A percentile compares a stretch with the other conserved stretches of the same genome.
Conservation (phyloP, 1,140 invertebrate species). For the Sitodiplosis mosellana region DNA sequence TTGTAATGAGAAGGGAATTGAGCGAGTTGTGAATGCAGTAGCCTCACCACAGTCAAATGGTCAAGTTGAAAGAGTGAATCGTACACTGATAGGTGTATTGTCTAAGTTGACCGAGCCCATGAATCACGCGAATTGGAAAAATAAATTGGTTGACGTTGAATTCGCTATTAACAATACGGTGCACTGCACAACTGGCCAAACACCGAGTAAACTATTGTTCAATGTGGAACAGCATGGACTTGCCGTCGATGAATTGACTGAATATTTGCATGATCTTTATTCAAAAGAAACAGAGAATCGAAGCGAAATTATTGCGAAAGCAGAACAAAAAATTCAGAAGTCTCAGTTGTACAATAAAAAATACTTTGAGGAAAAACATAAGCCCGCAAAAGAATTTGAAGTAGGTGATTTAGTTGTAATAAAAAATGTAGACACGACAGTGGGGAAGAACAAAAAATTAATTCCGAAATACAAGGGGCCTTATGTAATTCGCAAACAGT, state of each 20-base stretch:
- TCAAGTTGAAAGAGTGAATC: constrained; percentile 11
- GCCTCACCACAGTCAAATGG: constrained; percentile 9
- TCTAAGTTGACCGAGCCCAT: constrained; percentile 4
- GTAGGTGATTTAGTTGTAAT: constrained; percentile 10
- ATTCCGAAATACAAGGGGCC: constrained; percentile 11
- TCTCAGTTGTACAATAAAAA: constrained; percentile 5
- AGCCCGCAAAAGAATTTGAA: constrained; percentile 7
- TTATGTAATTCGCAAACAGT: constrained; percentile 9
- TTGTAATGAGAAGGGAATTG: constrained; percentile 5
- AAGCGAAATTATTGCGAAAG: not conserved
- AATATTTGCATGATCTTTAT: not conserved
- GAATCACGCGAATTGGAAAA: constrained; percentile 8
- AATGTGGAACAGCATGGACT: constrained; percentile 1
- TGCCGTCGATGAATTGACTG: constrained; percentile 3
- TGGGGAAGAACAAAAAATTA: constrained; percentile 10
- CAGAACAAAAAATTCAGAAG: constrained; percentile 3
- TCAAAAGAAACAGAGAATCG: not conserved
- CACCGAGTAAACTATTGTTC: constrained; percentile 9
- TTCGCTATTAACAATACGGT: no score
- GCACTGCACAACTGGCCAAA: constrained; percentile 7
- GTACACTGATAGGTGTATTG: constrained; percentile 8
- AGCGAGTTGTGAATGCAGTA: constrained; percentile 7
- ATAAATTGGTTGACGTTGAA: constrained; percentile 5
- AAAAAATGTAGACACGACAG: constrained; percentile 7
- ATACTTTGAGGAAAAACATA: constrained; percentile 5